A percentile compares a stretch with the other conserved stretches of the same genome.
Conservation (phyloP, 2,888 invertebrate species). For the Meganola albula region DNA sequence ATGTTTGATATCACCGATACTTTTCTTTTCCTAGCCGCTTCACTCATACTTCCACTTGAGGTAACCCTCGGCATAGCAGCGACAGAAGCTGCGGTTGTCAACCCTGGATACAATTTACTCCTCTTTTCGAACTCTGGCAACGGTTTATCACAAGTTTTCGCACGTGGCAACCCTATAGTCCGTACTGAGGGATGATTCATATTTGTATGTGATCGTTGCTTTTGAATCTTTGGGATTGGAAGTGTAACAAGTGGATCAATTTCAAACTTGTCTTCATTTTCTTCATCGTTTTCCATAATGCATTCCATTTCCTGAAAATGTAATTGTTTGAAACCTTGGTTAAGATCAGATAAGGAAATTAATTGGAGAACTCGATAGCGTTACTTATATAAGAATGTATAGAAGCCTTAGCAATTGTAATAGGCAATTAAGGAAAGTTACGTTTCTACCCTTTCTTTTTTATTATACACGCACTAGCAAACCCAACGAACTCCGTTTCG, state of each 20-base stretch:
- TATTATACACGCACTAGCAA: too few species aligned
- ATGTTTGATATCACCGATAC: conserved; percentile 84
- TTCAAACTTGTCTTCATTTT: conserved; percentile 76
- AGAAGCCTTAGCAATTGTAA: too few species aligned
- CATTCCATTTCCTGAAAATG: conserved; percentile 81
- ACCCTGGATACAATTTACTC: conserved; percentile 40
- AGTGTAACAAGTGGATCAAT: conserved; percentile 62
- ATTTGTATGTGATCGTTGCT: conserved; percentile 58
- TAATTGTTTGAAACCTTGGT: too few species aligned
- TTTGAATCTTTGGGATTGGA: conserved; percentile 53
- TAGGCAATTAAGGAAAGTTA: too few species aligned
- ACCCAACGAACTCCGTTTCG: too few species aligned
- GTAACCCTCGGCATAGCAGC: conserved; percentile 69
- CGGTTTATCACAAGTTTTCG: conserved; percentile 70
- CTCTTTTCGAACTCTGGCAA: conserved; percentile 50
- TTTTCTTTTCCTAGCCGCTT: conserved; percentile 74
- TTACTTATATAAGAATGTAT: too few species aligned
- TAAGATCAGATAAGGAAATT: too few species aligned
- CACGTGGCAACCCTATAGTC: conserved; percentile 62
- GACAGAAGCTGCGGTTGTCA: conserved; percentile 66
- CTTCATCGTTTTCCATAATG: conserved; percentile 81
- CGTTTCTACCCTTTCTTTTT: too few species aligned
- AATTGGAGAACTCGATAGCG: too few species aligned
- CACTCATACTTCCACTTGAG: conserved; percentile 70
- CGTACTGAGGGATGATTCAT: conserved; percentile 69